phyloP scores from a whole-genome alignment of 2,888 invertebrate species.

The Patella pellucida region DNA sequence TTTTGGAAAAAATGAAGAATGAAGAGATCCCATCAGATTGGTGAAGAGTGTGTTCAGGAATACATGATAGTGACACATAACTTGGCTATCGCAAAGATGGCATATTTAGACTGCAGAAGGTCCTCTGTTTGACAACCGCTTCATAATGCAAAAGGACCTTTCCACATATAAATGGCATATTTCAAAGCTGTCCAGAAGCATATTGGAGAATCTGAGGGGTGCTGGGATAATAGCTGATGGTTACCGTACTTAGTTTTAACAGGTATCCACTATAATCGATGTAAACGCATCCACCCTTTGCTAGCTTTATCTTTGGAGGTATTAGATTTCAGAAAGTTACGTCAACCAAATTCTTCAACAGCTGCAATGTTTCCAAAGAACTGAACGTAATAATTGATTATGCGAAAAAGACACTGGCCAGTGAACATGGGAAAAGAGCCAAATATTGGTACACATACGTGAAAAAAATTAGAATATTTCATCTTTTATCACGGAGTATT shows the following conservation, averaged over 20 bases:
- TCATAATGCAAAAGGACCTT: conserved; percentile 32
- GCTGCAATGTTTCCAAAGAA: too few relatives aligned
- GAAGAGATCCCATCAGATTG: conserved; percentile 29
- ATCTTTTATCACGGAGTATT: background rate
- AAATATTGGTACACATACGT: background rate
- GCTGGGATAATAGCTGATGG: background rate
- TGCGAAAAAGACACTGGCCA: background rate
- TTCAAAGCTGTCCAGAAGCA: conserved; percentile 22
- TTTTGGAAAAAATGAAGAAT: conserved; percentile 36
- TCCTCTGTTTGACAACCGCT: conserved; percentile 31
- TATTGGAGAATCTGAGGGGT: conserved; percentile 25
- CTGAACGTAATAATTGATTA: background rate
- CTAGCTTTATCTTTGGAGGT: too few relatives aligned
- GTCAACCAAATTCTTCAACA: too few relatives aligned
- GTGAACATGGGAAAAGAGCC: background rate
- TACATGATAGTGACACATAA: background rate
- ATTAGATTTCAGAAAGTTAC: too few relatives aligned
- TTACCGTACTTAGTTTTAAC: too few relatives aligned
- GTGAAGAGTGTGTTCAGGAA: conserved; percentile 26
- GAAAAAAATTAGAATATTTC: background rate
- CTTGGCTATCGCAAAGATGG: conserved; percentile 29
- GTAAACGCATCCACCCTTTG: too few relatives aligned
- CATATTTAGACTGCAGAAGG: conserved; percentile 32
- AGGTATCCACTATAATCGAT: too few relatives aligned
- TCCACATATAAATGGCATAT: too few relatives aligned